Evolutionary conservation across 2,888 invertebrate species (phyloP), one percentile per base, ranked within the genome.

Genomic region (Heterodera filipjevi): DNA sequence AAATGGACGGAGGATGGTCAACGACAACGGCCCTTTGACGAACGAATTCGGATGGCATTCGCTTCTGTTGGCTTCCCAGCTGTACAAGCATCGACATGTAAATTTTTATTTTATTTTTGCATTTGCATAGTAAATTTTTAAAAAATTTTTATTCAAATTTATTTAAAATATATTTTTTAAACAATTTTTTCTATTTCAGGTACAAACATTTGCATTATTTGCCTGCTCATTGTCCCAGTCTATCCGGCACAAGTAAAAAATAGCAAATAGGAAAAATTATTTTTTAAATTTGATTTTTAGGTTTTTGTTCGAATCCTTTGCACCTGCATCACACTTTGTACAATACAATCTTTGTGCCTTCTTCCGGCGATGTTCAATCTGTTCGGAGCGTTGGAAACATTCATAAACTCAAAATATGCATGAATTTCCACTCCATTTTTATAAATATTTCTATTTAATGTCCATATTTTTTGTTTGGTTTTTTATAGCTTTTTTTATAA

Each of bases 161-260:
- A 3, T 33, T 12, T 33, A 30, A 71, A 32, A 33, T 33, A 30
- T 33, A 16, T 35, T 33, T 16, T 14, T 33, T 32, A 32, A 27
- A 10, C 71, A 86, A 8, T 84, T 8, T 39, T 39, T 39, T 39
- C 10, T 39, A 39, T 39, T 39, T 39, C 39, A 73, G 73, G 85
- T 35, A 88, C 87, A 14, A 85, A 82, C 72, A 82, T 87, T 2
- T 86, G 86, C 75, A 85, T 88, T 19, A 81, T 84, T 59, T 82
- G 84, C 35, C 80, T 88, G 32, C 80, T 86, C 19, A 86, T 87
- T 68, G 85, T 86, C 72, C 82, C 86, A 35, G 79, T 88, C 33
- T 88, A 88, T 82, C 87, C 87, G 86, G 85, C 87, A 2, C 81
- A 84, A 74, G 86, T 59, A 59, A 59, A n/a, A 27, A 59, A 22